These are phyloP conservation scores for Elegia similella DNA, from an alignment of 2,888 invertebrate genomes.

Conservation along the genomic window DNA sequence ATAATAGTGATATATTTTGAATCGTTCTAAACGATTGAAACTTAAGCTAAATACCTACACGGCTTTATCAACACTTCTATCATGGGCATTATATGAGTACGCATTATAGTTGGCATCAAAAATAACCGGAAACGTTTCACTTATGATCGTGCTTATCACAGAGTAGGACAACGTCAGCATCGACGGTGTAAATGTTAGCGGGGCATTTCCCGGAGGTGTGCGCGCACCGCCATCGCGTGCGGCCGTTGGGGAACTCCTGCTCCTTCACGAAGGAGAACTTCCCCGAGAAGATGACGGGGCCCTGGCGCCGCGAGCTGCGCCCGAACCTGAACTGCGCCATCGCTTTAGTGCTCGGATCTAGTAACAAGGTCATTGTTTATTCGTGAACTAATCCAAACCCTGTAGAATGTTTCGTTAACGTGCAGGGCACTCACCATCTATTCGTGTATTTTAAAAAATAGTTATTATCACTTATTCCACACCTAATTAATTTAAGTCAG, in stretches of 20 bases:
- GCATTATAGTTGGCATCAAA: neutral
- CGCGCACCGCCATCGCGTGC: conserved; percentile 53
- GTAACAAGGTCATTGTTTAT: conserved; percentile 30
- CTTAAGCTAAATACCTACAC: neutral
- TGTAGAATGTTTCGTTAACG: too few relatives aligned
- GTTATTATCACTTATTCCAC: too few relatives aligned
- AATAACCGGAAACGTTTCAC: conserved; percentile 11
- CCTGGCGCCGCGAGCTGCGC: conserved; percentile 37
- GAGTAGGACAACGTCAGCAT: conserved; percentile 50
- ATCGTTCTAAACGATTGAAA: neutral
- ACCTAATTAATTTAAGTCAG: too few relatives aligned
- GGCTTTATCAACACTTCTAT: neutral
- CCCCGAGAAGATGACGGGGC: conserved; percentile 49
- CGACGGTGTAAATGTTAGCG: conserved; percentile 55
- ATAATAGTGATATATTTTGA: neutral
- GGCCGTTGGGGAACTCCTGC: conserved; percentile 46
- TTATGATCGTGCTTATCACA: conserved; percentile 53
- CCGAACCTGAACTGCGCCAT: conserved; percentile 48
- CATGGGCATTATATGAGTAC: neutral
- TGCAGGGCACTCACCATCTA: too few relatives aligned
- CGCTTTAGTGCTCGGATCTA: conserved; percentile 33
- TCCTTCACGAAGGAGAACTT: conserved; percentile 52
- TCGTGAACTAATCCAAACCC: conserved; percentile 3
- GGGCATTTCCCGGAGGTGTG: conserved; percentile 44
- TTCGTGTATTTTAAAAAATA: too few relatives aligned